Evolutionary conservation across 2,888 invertebrate species (phyloP), one percentile per base, ranked within the genome.

Genomic region (Parnassius orleans): DNA sequence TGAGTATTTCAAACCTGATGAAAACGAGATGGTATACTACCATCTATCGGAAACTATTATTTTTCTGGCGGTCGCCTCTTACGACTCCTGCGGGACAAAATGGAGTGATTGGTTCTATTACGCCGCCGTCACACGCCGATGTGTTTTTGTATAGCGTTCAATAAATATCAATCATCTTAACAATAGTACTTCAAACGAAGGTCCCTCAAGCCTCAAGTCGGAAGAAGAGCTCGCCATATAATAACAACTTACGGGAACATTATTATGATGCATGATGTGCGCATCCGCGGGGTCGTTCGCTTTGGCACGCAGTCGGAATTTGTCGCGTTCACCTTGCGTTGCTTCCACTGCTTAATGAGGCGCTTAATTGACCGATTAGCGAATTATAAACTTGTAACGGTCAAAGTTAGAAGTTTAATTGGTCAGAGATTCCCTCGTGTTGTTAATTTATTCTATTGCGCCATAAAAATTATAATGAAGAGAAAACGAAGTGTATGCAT

Each of bases 271-370:
- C 62, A 62, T 43, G 24, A 33, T 24, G 12, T 53, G 62, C 43
- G 41, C 24, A 43, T 14, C n/a, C 57, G 53, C 62, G 53, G 62
- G 62, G 62, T 48, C 62, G 53, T 53, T 14, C 9, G 14, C 33
- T 48, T 46, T 48, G 59, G 61, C 55, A 71, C 68, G 63, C 64
- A 53, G n/a, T 56, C 47, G 64, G 72, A 68, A 72, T 72, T 65
- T 57, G 58, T 68, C 53, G 52, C 56, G 46, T 46, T 69, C 61
- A 69, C 72, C 72, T 72, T 70, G 69, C 68, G 66, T 69, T 66
- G 42, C 50, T 70, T 66, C 66, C 67, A 67, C 68, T 67, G 66
- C 33, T 65, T 71, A 68, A 68, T 70, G 62, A 68, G 48, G 53
- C 65, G 57, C 61, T 65, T 66, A 66, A 64, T 65, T 64, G 64